A percentile compares a stretch with the other conserved stretches of the same genome.
phyloP scores from a whole-genome alignment of 2,113 vertebrate genomes.

The Callocephalon fimbriatum region DNA sequence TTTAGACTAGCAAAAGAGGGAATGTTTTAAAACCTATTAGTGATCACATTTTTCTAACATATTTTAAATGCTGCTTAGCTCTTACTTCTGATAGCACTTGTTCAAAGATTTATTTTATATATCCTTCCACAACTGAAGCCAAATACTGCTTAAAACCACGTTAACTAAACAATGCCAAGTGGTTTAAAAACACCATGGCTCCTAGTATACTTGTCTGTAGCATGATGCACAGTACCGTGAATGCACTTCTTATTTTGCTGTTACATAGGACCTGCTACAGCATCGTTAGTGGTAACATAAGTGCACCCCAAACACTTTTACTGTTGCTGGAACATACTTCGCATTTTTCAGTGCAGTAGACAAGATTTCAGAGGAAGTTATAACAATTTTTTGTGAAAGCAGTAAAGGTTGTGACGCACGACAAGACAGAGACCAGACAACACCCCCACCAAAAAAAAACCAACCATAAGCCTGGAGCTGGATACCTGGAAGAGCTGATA shows the following conservation, averaged over 20 bases:
- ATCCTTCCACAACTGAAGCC: neutral
- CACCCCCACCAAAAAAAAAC: neutral
- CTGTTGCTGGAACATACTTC: neutral
- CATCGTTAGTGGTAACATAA: neutral
- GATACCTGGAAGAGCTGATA: neutral
- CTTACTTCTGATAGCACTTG: neutral
- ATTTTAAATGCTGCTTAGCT: slow-evolving; percentile 10
- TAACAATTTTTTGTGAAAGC: neutral
- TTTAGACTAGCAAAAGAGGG: neutral
- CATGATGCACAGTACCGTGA: neutral
- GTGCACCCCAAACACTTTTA: neutral
- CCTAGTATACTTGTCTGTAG: neutral
- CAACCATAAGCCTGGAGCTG: neutral
- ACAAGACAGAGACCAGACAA: neutral
- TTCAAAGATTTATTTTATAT: neutral
- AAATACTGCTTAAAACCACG: neutral
- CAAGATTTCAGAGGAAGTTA: neutral
- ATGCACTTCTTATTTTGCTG: neutral
- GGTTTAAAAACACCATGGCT: neutral
- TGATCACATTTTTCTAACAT: neutral
- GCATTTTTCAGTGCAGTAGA: neutral
- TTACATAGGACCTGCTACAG: neutral
- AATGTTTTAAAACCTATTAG: neutral
- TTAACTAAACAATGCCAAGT: neutral
- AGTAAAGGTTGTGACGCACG: neutral